phyloP scores from a whole-genome alignment of 1,140 invertebrate species.

The Penaeus japonicus region DNA sequence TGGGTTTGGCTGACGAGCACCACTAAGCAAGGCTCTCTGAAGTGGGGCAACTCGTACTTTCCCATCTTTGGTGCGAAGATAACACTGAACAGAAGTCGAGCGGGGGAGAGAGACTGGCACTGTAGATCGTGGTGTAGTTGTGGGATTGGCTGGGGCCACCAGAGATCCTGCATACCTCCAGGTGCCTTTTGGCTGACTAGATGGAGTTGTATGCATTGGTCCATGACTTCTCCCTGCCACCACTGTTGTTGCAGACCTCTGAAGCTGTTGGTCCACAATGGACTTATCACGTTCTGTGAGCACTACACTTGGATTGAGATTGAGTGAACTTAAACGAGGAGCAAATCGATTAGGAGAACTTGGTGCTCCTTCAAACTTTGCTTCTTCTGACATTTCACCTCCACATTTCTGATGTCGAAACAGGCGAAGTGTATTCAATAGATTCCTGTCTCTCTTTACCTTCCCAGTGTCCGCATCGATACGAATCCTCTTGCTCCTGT shows the following conservation, averaged over 20 bases:
- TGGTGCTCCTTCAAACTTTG: conserved; percentile 61
- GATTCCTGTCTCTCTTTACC: conserved; percentile 67
- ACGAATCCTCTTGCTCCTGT: conserved; percentile 56
- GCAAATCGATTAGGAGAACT: conserved; percentile 63
- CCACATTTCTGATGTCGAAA: conserved; percentile 66
- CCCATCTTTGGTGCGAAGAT: conserved; percentile 44
- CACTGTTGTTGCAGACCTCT: conserved; percentile 31
- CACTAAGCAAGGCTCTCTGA: conserved; percentile 23
- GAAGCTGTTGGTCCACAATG: conserved; percentile 15
- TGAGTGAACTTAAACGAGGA: conserved; percentile 67
- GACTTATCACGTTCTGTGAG: conserved; percentile 61
- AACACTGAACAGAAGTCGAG: conserved; percentile 51
- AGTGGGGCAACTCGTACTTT: conserved; percentile 25
- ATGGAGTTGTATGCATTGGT: conserved; percentile 8
- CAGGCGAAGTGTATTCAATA: conserved; percentile 69
- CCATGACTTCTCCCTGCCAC: conserved; percentile 23
- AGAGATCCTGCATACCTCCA: conserved; percentile 54
- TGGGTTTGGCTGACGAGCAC: conserved; percentile 35
- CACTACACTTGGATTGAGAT: conserved; percentile 68
- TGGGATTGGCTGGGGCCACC: conserved; percentile 29
- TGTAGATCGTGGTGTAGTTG: conserved; percentile 4
- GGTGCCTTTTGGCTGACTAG: conserved; percentile 43
- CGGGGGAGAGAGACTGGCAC: conserved; percentile 25
- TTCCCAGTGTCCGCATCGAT: conserved; percentile 59
- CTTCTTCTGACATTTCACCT: conserved; percentile 61